Conservation (phyloP, 1,140 invertebrate species). For the Drosophila kepulauana region DNA sequence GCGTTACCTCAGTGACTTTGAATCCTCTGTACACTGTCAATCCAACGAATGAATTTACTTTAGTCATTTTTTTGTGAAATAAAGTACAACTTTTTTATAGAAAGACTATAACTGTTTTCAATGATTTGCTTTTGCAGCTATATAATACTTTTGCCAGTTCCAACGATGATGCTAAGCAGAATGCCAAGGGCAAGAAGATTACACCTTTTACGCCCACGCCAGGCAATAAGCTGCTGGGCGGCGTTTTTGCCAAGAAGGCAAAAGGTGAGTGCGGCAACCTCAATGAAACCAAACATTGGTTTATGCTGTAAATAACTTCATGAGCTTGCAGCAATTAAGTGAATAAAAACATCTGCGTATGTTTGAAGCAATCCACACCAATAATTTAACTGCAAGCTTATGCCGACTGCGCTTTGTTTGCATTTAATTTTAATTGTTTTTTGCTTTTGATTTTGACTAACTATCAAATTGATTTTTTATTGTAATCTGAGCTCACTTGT, state of each 20-base stretch:
- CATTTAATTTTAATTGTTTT: conserved; percentile 17
- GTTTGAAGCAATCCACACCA: neutral
- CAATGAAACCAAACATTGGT: neutral
- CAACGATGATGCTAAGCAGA: conserved; percentile 41
- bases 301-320: conserved; percentile 31
- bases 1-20: conserved; percentile 61
- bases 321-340: neutral
- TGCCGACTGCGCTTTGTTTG: conserved; percentile 13
- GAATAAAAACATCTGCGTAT: neutral
- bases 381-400: neutral
- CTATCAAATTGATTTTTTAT: conserved; percentile 22
- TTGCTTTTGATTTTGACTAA: conserved; percentile 41
- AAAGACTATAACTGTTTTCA: neutral
- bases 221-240: conserved; percentile 74
- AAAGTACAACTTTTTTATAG: conserved; percentile 35
- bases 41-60: neutral
- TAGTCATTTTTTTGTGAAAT: conserved; percentile 12
- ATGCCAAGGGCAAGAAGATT: conserved; percentile 65
- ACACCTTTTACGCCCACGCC: conserved; percentile 81
- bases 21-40: conserved; percentile 24
- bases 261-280: conserved; percentile 72
- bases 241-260: conserved; percentile 77
- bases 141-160: conserved; percentile 56
- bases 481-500: conserved; percentile 22
- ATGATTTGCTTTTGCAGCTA: conserved; percentile 55